Base-by-base conservation (phyloP, 2,797 vertebrate species). In the Ispidina lecontei region DNA sequence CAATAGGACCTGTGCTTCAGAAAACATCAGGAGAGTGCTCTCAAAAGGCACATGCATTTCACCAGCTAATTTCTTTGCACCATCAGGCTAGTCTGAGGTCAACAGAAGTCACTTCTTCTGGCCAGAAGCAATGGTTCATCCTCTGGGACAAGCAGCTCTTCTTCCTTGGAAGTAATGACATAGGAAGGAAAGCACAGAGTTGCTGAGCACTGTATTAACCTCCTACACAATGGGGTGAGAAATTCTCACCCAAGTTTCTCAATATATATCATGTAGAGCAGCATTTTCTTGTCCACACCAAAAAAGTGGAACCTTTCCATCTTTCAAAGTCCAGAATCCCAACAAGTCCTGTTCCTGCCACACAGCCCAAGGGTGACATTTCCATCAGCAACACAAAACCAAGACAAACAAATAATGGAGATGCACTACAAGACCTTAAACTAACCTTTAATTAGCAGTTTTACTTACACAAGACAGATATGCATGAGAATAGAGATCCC, bases 171-270 rank as follows among this genome's bases (percentile, higher is more conserved):
- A 49, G 41, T 4, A 18, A 3, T 20, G 26, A 65, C 25, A 54
- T 1, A 49, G 46, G 54, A 49, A 60, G n/a, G 35, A 67, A 85
- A 52, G 55, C 7, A 64, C 14, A 39, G 0, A 1, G 26, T 25
- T 65, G 33, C 19, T 55, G 41, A 87, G 23, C 55, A 55, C 35
- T 33, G 11, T 23, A 59, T 16, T 8, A 47, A 46, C 7, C 23
- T 9, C 9, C 47, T 31, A 56, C 31, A 76, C 43, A 56, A 62
- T 0, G 44, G 0, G 1, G 17, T 8, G 6, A 72, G 35, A 72
- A 28, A 46, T 22, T 39, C 47, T 23, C 54, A 56, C 8, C 7
- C 9, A 12, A 4, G 20, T 55, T 67, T 82, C 47, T 39, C 20
- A 67, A 41, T 4, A 67, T 5, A 43, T 26, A 10, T 7, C n/a